Evolutionary conservation across 1,140 invertebrate species (phyloP).

Genomic region (Trachymyrmex septentrionalis): DNA sequence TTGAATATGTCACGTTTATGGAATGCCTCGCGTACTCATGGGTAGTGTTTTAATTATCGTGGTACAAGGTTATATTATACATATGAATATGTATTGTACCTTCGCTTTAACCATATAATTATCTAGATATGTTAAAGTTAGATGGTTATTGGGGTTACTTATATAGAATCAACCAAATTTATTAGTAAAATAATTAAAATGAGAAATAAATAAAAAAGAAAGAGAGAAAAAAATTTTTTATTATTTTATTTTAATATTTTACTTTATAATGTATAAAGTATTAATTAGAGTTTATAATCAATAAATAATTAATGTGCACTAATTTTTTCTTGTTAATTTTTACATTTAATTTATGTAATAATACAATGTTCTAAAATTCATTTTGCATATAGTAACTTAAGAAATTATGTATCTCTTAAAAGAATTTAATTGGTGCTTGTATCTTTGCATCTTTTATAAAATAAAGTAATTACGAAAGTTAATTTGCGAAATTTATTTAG

Average conservation of each 20-base stretch:
- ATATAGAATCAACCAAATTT: neutral
- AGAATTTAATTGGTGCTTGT: slow-evolving; percentile 4
- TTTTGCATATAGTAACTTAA: slow-evolving; percentile 8
- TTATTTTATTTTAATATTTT: slow-evolving; percentile 4
- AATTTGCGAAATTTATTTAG: neutral
- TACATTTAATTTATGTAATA: neutral
- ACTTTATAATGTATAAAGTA: neutral
- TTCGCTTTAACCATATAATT: slow-evolving; percentile 18
- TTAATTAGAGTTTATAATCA: neutral
- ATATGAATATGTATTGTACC: neutral
- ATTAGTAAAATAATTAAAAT: neutral
- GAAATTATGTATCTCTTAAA: neutral
- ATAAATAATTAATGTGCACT: neutral
- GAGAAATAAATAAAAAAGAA: neutral
- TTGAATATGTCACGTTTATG: slow-evolving; percentile 32
- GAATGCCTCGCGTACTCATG: slow-evolving; percentile 5
- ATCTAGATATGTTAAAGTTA: slow-evolving; percentile 24
- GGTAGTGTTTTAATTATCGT: slow-evolving; percentile 46
- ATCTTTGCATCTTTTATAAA: neutral
- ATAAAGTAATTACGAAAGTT: too few relatives aligned
- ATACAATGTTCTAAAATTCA: neutral
- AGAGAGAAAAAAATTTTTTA: neutral
- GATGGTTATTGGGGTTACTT: neutral
- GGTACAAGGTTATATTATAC: neutral
- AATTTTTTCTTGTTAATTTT: neutral